These are phyloP conservation scores for Chloropsis cyanopogon DNA, from an alignment of 2,113 vertebrate genomes.

Conservation along the genomic window DNA sequence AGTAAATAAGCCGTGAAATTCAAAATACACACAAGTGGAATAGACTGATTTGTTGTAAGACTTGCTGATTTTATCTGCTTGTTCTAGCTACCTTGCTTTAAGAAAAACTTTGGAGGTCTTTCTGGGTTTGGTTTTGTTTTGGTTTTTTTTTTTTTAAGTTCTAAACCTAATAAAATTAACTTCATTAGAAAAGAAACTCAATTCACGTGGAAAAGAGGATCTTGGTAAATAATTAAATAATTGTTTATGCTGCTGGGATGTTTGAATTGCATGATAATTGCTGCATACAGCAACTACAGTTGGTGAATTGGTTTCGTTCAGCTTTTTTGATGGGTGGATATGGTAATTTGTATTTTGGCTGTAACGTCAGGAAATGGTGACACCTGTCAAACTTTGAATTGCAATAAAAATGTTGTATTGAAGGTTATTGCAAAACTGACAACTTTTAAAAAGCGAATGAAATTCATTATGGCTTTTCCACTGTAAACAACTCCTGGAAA, in stretches of 20 bases:
- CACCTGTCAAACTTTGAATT: constrained; percentile 62
- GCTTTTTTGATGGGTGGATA: background rate
- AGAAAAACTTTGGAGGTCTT: background rate
- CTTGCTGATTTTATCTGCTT: constrained; percentile 59
- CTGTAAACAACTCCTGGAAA: constrained; percentile 23
- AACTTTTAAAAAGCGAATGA: constrained; percentile 37
- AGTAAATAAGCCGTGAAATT: constrained; percentile 80
- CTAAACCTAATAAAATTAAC: background rate
- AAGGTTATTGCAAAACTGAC: background rate
- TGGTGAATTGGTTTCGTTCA: constrained; percentile 3
- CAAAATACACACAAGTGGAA: constrained; percentile 75
- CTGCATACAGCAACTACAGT: background rate
- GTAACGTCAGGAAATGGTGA: constrained; percentile 21
- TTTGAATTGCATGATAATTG: background rate
- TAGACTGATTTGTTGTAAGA: constrained; percentile 56
- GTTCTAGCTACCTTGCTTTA: constrained; percentile 53
- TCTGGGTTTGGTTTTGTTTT: background rate
- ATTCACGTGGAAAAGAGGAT: background rate
- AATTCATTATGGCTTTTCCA: constrained; percentile 41
- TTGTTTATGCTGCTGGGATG: background rate
- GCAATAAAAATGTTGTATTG: constrained; percentile 31
- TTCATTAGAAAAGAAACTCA: background rate
- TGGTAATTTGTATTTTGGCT: constrained; percentile 44
- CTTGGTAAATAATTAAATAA: background rate
- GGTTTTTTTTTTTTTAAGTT: background rate